Evolutionary conservation across 2,113 vertebrate species (phyloP), one percentile per base, ranked within the genome.

Genomic region (Panthera tigris): DNA sequence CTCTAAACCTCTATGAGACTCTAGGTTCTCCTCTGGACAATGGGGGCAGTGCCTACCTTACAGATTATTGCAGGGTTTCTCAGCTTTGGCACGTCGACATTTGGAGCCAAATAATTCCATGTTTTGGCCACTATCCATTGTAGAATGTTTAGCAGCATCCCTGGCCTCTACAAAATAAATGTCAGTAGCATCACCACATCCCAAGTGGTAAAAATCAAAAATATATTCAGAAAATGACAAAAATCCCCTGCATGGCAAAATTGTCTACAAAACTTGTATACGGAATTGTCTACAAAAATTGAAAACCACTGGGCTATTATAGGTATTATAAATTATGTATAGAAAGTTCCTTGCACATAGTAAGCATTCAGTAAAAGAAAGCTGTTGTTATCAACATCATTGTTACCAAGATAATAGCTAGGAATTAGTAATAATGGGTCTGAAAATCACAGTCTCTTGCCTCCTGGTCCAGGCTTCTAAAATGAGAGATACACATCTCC

Each of bases 301-400:
- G 7, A 69, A 73, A 96, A 39, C 25, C 68, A 27, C 9, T 74
- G 39, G 12, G 3, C 2, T 61, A 25, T 82, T 65, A 0, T 61
- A 78, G 48, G 15, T 65, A 29, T 73, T 95, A 41, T 8, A 36
- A 76, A 57, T 65, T 50, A 87, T 29, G 27, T 33, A 19, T 57
- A 29, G 33, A 39, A 65, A 73, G 7, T 33, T 41, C 6, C 45
- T 82, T 78, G 31, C 39, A 71, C 12, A 78, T 33, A 52, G 18
- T n/a, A 81, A 45, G 7, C 45, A 45, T 15, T 94, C n/a, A 85
- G 16, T 25, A 18, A 92, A 96, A 93, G 16, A 16, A 81, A 92
- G n/a, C 1, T 1, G 14, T 73, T 73, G 36, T 52, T 71, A 23
- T 57, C 36, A 79, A 33, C 13, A 68, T 36, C 71, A 10, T 23